Evolutionary conservation across 2,113 vertebrate species (phyloP).

Genomic region (Todiramphus chloris): DNA sequence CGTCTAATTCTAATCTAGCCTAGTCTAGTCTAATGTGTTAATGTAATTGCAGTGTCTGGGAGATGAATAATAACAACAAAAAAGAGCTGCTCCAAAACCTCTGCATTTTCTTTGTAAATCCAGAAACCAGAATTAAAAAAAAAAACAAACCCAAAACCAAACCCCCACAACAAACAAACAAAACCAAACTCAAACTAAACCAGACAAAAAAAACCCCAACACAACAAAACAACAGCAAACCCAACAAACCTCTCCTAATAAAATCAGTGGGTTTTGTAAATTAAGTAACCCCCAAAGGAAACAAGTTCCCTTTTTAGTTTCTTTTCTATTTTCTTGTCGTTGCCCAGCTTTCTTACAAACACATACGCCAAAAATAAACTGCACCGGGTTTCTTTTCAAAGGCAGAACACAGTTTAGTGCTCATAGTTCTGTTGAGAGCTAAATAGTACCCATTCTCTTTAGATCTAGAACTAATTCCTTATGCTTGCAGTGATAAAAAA

Average conservation of each 20-base stretch:
- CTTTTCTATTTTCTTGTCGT: neutral
- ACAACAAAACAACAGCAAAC: no score
- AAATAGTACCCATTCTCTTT: neutral
- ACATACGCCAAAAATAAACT: neutral
- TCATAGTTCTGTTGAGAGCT: neutral
- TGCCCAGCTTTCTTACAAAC: neutral
- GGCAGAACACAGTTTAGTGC: neutral
- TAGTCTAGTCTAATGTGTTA: neutral
- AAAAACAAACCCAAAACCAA: neutral
- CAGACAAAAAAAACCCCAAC: no score
- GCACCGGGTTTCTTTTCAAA: neutral
- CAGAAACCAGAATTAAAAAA: neutral
- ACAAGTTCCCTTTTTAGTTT: neutral
- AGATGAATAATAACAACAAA: neutral
- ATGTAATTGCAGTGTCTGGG: neutral
- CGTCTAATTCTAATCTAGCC: neutral
- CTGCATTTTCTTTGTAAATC: neutral
- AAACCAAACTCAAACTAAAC: no score
- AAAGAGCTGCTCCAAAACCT: rapidly evolving
- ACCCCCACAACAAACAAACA: neutral
- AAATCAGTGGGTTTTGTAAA: neutral
- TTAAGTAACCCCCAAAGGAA: neutral
- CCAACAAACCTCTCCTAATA: no score
- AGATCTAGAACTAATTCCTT: neutral
- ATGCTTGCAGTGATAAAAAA: neutral